Evolutionary conservation across 2,888 invertebrate species (phyloP).

Genomic region (Agrotis clavis): DNA sequence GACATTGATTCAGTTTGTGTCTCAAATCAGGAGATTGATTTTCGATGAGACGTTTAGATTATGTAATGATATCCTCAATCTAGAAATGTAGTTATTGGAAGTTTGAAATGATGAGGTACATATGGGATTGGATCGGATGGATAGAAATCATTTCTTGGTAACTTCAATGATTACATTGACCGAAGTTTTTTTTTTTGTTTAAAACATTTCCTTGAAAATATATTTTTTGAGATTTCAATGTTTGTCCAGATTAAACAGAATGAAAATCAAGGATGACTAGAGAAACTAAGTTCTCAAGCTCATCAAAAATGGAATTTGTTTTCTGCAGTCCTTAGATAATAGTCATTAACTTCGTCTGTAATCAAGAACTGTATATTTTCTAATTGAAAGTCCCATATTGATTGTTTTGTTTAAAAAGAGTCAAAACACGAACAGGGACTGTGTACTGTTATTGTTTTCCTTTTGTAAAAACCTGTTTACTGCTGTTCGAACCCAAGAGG

Average conservation of each 20-base stretch:
- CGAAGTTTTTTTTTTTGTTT: neutral
- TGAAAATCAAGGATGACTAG: neutral
- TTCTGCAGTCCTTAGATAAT: too few relatives aligned
- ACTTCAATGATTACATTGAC: too few relatives aligned
- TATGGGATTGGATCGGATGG: too few relatives aligned
- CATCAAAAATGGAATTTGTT: too few relatives aligned
- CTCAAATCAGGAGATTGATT: neutral
- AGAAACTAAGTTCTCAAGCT: too few relatives aligned
- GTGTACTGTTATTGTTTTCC: slow-evolving; percentile 9
- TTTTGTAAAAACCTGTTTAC: slow-evolving; percentile 23
- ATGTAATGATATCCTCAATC: neutral
- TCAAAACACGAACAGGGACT: neutral
- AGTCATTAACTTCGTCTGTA: too few relatives aligned
- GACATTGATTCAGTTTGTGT: slow-evolving; percentile 6
- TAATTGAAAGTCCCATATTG: neutral
- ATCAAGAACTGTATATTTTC: neutral
- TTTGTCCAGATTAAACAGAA: neutral
- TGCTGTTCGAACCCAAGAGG: slow-evolving; percentile 10
- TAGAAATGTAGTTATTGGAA: too few relatives aligned
- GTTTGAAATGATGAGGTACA: neutral
- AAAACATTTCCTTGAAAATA: neutral
- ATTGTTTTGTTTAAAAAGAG: neutral
- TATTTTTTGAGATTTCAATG: too few relatives aligned
- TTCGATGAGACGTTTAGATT: neutral
- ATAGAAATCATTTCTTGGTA: too few relatives aligned